A percentile compares a stretch with the other conserved stretches of the same genome.
Evolutionary conservation across 2,888 invertebrate species (phyloP).

Genomic region (Tachystola acroxantha): DNA sequence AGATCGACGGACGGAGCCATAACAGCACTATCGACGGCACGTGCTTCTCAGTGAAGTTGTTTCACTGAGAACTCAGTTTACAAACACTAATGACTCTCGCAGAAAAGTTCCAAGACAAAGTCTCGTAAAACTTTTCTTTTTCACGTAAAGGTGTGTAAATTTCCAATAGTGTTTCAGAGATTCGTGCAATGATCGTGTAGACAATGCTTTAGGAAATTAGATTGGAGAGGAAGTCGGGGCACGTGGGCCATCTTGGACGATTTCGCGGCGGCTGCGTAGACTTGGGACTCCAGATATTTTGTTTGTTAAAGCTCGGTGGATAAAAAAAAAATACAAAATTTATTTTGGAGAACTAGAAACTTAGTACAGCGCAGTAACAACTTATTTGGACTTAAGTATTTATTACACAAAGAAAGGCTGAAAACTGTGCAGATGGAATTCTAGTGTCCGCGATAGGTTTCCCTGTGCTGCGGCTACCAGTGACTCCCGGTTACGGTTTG

Average conservation of each 20-base stretch:
- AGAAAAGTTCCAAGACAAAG: background rate
- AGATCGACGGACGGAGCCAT: too few relatives aligned
- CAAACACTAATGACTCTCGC: background rate
- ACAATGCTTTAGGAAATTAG: slow-evolving; percentile 66
- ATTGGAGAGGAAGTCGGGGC: slow-evolving; percentile 53
- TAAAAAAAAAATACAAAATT: too few relatives aligned
- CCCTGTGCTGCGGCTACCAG: too few relatives aligned
- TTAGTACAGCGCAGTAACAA: too few relatives aligned
- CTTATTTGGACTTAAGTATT: too few relatives aligned
- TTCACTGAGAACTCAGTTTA: background rate
- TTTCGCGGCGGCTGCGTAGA: background rate
- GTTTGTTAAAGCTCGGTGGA: too few relatives aligned
- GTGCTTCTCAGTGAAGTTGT: background rate
- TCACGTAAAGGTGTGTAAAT: slow-evolving; percentile 5
- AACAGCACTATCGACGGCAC: too few relatives aligned
- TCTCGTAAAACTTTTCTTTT: background rate
- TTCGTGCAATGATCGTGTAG: slow-evolving; percentile 35
- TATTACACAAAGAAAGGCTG: too few relatives aligned
- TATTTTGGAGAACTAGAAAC: too few relatives aligned
- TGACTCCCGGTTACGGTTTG: too few relatives aligned
- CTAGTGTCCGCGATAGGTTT: too few relatives aligned
- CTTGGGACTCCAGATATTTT: background rate
- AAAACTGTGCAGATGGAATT: too few relatives aligned
- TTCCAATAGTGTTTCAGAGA: slow-evolving; percentile 17
- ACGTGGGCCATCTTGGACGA: slow-evolving; percentile 31